phyloP scores from a whole-genome alignment of 2,888 invertebrate species.

The Agrochola lychnidis region DNA sequence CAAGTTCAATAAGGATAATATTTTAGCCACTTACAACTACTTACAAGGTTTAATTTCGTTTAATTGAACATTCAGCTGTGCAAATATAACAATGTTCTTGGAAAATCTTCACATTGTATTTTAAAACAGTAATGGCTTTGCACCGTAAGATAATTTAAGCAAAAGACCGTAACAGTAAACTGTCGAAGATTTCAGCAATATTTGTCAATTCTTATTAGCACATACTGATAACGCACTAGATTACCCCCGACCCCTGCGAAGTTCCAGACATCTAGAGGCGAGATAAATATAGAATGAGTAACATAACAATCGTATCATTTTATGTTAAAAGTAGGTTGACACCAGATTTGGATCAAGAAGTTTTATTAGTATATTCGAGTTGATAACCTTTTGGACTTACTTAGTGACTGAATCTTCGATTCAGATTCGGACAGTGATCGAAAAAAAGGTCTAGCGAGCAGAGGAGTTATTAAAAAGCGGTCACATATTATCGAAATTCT shows the following conservation, averaged over 20 bases:
- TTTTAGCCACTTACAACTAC: background rate
- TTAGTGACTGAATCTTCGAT: background rate
- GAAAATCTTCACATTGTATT: background rate
- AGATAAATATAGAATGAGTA: conserved; percentile 7
- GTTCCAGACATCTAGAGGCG: background rate
- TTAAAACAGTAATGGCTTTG: background rate
- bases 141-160: background rate
- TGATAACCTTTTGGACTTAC: conserved; percentile 10
- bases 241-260: conserved; percentile 34
- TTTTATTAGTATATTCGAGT: background rate
- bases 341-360: conserved; percentile 13
- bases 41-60: background rate
- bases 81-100: background rate
- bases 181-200: background rate
- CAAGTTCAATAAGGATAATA: background rate
- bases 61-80: conserved; percentile 1
- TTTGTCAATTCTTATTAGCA: background rate
- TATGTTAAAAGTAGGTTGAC: background rate
- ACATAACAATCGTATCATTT: background rate
- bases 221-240: conserved; percentile 15
- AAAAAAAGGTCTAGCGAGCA: background rate
- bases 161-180: too few species aligned
- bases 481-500: background rate
- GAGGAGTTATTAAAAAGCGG: background rate
- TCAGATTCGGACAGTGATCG: background rate